These are phyloP conservation scores for Tachyglossus aculeatus DNA, from an alignment of 2,797 vertebrate genomes.

Conservation along the genomic window DNA sequence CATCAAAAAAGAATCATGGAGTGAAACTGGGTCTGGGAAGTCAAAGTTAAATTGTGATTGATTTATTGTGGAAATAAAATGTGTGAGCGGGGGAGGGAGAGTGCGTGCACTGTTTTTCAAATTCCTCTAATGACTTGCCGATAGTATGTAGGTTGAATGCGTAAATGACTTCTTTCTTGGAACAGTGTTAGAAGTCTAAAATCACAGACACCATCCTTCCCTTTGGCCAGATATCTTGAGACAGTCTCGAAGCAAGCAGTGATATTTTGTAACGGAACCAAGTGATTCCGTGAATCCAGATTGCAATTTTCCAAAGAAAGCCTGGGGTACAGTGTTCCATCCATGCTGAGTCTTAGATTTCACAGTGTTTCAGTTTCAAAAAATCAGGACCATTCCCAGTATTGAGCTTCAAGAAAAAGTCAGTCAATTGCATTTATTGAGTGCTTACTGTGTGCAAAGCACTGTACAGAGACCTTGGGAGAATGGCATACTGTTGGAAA, in stretches of 20 bases:
- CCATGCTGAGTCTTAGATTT: background rate
- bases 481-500: no score
- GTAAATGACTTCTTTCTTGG: background rate
- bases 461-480: no score
- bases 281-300: background rate
- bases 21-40: background rate
- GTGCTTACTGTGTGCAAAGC: no score
- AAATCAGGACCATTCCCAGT: background rate
- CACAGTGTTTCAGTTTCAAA: background rate
- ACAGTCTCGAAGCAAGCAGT: background rate
- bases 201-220: background rate
- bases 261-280: background rate
- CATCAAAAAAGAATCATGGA: background rate
- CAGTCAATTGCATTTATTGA: no score
- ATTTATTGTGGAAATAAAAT: constrained; percentile 5
- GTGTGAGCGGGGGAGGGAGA: no score
- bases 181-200: background rate
- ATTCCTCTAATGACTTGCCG: background rate
- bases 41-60: background rate
- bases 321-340: background rate
- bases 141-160: background rate
- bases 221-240: background rate
- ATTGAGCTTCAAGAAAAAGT: no score
- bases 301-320: constrained; percentile 8
- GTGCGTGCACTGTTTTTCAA: background rate